Base-by-base conservation (phyloP, 53 echinoderm and acorn worm species). In the Apostichopus leukothele region DNA sequence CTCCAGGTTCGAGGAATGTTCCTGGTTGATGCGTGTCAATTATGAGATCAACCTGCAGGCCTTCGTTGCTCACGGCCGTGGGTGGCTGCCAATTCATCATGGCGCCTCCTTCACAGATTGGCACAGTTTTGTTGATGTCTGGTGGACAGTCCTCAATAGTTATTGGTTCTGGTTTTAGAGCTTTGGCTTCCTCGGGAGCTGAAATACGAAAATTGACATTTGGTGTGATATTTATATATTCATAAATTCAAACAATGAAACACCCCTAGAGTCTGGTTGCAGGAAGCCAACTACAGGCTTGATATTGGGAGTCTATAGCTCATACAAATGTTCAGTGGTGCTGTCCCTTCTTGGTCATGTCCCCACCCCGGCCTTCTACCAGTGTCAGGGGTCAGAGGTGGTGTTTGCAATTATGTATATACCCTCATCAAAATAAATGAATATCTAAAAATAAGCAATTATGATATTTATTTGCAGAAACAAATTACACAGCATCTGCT, bases 31-130 rank as follows among this genome's bases (percentile, higher is more conserved):
- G 16, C 5, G 63, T 67, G 14, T 67, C 25, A 63, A 67, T 23
- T 6, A 67, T 18, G 13, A 85, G 68, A 16, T 27, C 9, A 5
- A 85, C 67, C 4, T 12, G 10, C 22, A 16, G 60, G 10, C 85
- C 85, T 50, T 67, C 85, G 27, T 67, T 63, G 39, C 67, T 85
- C 14, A 67, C 63, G 9, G 85, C 85, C 26, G 85, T 85, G 13
- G 85, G 85, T 13, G 63, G 25, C 3, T 85, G 27, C 85, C 85
- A 85, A 20, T 14, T 63, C n/a, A 85, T 51, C 67, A 6, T 85
- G 3, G 67, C 51, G 3, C 50, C 67, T 5, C 68, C 67, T 67
- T 85, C 67, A 7, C 85, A 85, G 25, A 67, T 67, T 22, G 85
- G 26, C 1, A 85, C 12, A 12, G 85, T 85, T 67, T 85, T 50